Conservation (phyloP, 2,113 vertebrate genomes). For the Phaethon lepturus region DNA sequence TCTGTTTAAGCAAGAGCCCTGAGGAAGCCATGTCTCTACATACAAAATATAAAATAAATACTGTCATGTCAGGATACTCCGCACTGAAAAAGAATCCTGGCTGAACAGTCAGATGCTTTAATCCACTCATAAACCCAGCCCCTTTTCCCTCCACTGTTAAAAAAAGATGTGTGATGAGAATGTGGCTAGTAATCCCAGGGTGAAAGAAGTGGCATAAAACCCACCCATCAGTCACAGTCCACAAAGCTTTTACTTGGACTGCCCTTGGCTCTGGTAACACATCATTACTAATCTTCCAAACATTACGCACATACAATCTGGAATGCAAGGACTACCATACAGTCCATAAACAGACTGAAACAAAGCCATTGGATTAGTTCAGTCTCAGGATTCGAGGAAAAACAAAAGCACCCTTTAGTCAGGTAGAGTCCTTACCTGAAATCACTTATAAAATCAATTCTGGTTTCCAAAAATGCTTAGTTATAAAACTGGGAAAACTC, state of each 20-base stretch:
- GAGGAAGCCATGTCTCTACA: not conserved
- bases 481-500: not conserved
- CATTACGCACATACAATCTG: not conserved
- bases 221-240: not conserved
- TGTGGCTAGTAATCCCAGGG: not conserved
- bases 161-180: not conserved
- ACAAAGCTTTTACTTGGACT: not conserved
- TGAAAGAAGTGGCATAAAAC: not conserved
- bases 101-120: not conserved
- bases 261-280: not conserved
- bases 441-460: not conserved
- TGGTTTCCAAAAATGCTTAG: not conserved
- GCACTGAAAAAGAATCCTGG: not conserved
- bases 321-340: not conserved
- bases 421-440: not conserved
- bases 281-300: not conserved
- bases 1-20: not conserved
- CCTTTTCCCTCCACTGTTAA: not conserved
- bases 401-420: not conserved
- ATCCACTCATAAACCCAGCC: not conserved
- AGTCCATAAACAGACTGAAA: not conserved
- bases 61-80: not conserved
- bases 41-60: not conserved
- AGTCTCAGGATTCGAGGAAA: not conserved
- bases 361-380: not conserved